A percentile compares a stretch with the other conserved stretches of the same genome.
These are phyloP conservation scores for Procavia capensis DNA, from an alignment of 2,113 vertebrate genomes.

Conservation along the genomic window DNA sequence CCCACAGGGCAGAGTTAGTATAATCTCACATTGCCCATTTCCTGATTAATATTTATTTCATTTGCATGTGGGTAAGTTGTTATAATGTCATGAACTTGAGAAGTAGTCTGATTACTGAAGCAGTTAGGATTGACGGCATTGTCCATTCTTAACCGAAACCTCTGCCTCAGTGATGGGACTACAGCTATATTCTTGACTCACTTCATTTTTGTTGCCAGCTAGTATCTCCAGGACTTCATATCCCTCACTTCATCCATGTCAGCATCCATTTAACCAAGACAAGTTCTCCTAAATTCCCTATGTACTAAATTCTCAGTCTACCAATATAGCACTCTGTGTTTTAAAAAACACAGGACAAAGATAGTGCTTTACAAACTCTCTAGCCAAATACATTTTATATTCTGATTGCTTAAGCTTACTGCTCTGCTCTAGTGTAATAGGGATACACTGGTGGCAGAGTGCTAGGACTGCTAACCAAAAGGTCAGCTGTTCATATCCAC, in stretches of 20 bases:
- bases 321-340: background rate
- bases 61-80: background rate
- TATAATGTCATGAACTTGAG: background rate
- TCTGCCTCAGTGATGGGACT: background rate
- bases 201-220: background rate
- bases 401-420: conserved; percentile 1
- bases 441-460: too few relatives aligned
- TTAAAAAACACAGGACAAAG: background rate
- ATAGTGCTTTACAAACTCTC: background rate
- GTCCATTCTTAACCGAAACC: background rate
- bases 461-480: too few relatives aligned
- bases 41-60: background rate
- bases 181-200: background rate
- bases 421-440: background rate
- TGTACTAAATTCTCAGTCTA: conserved; percentile 22
- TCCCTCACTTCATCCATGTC: background rate
- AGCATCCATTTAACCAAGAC: background rate
- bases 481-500: too few relatives aligned
- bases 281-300: background rate
- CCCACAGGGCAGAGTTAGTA: background rate
- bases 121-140: background rate
- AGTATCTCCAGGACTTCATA: background rate
- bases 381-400: background rate
- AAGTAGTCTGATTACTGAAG: background rate
- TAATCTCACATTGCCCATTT: background rate